Base-by-base conservation (phyloP, 2,888 invertebrate species). In the Physocephala rufipes region DNA sequence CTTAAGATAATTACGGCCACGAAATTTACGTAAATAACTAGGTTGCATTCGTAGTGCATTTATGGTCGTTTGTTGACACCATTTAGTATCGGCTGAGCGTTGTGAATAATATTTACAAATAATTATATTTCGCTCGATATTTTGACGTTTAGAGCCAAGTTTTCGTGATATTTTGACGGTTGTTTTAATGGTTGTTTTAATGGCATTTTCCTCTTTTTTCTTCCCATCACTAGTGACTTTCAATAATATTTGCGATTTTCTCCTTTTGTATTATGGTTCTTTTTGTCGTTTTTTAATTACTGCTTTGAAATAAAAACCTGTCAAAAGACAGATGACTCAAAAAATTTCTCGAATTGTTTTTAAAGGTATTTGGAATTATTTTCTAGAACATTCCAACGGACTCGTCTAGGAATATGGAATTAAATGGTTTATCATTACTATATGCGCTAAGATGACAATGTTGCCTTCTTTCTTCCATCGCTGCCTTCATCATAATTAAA, bases 71-170 rank as follows among this genome's bases (percentile, higher is more conserved):
- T n/a, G n/a, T n/a, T n/a, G n/a, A n/a, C n/a, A n/a, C n/a, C n/a
- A n/a, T n/a, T n/a, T n/a, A n/a, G 4, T 26, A 30, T 63, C 24
- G 21, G 13, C 1, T 16, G 45, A 2, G 21, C 24, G 7, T 36
- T 9, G 36, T 36, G 19, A 36, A 63, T 61, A 61, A 68, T 61
- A 12, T 68, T 19, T 28, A 7, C 12, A 68, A 68, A 30, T 68
- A 30, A 68, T 36, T n/a, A 21, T 30, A 9, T 5, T 19, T 30
- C 61, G 68, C 49, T 68, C 68, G 68, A 68, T 68, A 68, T 68
- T 61, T 61, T 61, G 68, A 61, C 68, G 49, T 49, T 68, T 47
- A 61, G 61, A n/a, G 49, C 68, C 13, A 49, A 51, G 61, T 68
- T 15, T 16, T 16, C 12, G 64, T 24, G 47, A 55, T 49, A 65